Evolutionary conservation across 2,888 invertebrate species (phyloP).

Genomic region (Harpalus rubripes): DNA sequence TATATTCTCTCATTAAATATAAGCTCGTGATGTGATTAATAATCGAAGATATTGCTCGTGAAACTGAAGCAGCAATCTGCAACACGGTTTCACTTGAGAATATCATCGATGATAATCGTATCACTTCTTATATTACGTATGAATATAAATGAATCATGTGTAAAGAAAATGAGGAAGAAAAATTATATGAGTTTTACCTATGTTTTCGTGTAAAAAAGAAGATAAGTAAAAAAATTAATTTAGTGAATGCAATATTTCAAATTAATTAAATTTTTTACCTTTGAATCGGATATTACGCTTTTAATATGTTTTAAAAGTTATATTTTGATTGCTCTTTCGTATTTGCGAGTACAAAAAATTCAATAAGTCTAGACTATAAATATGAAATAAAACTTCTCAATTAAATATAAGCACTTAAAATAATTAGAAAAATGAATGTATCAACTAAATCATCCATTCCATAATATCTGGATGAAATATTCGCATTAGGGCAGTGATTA

Average conservation of each 20-base stretch:
- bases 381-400: neutral
- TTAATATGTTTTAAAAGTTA: slow-evolving; percentile 1
- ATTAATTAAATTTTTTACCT: neutral
- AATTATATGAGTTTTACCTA: neutral
- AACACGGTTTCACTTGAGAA: too few species aligned
- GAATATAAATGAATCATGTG: neutral
- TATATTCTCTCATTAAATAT: too few species aligned
- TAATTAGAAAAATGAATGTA: slow-evolving; percentile 9
- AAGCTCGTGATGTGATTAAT: too few species aligned
- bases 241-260: neutral
- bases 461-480: neutral
- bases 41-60: too few species aligned
- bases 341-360: neutral
- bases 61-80: too few species aligned
- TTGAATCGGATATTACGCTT: neutral
- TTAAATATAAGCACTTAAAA: neutral
- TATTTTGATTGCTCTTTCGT: neutral
- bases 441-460: slow-evolving; percentile 12
- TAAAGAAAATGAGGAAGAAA: neutral
- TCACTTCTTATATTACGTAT: too few species aligned
- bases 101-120: too few species aligned
- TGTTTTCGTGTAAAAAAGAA: neutral
- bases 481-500: slow-evolving; percentile 9
- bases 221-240: neutral
- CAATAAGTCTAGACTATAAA: neutral